Evolutionary conservation across 2,113 vertebrate genomes (phyloP).

Genomic region (Pachycephala philippinensis): DNA sequence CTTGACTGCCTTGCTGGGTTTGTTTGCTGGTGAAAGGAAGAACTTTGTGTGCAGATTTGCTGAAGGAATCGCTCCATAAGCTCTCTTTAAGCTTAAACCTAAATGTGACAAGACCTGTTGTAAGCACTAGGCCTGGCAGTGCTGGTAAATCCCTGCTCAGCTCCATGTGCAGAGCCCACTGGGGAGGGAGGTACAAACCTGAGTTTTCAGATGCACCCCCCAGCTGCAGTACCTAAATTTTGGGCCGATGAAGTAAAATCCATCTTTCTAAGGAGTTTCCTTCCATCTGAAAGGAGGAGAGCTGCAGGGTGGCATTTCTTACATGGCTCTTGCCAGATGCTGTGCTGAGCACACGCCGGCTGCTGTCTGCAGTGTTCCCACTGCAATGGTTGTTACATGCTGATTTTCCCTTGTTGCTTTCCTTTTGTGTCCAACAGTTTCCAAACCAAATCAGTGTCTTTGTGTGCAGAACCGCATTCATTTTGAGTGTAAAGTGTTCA

Average conservation of each 20-base stretch:
- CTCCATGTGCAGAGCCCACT: fast-evolving
- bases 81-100: neutral
- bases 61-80: fast-evolving
- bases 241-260: neutral
- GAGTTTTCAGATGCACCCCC: fast-evolving
- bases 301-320: neutral
- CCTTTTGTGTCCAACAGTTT: neutral
- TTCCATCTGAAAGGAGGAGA: neutral
- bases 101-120: neutral
- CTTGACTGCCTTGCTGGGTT: neutral
- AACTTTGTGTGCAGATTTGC: neutral
- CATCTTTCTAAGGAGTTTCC: neutral
- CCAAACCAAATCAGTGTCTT: neutral
- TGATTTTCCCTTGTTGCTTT: neutral
- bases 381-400: fast-evolving
- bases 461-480: neutral
- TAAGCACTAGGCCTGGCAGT: neutral
- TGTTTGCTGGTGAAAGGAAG: neutral
- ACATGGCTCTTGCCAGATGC: neutral
- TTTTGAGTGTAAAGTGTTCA: neutral
- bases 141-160: neutral
- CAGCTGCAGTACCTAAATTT: neutral
- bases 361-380: neutral
- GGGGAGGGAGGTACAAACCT: neutral
- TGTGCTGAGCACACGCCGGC: neutral